A percentile compares a stretch with the other conserved stretches of the same genome.
Conservation (phyloP, 2,888 invertebrate species). For the Zootermopsis nevadensis region DNA sequence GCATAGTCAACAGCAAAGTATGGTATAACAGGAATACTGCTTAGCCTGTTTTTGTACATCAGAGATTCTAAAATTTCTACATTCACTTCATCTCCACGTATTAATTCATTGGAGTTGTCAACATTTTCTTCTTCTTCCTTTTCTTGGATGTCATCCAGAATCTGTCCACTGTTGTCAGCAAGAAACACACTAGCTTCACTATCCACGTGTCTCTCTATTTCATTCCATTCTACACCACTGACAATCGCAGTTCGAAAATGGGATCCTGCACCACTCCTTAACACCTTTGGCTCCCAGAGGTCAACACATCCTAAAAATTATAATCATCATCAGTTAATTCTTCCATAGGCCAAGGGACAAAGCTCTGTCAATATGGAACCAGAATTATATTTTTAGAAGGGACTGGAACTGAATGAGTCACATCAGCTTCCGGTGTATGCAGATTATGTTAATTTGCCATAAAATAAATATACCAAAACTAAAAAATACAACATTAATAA, state of each 20-base stretch:
- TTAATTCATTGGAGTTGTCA: not conserved
- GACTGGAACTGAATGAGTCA: no score
- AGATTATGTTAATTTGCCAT: no score
- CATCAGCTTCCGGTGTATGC: no score
- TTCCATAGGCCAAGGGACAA: no score
- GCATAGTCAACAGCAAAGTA: constrained; percentile 73
- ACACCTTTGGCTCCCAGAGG: constrained; percentile 89
- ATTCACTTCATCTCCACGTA: not conserved
- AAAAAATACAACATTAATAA: no score
- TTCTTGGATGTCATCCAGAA: not conserved
- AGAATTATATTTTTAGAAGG: no score
- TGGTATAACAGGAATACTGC: constrained; percentile 68
- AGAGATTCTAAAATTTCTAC: not conserved
- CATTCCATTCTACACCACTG: constrained; percentile 63
- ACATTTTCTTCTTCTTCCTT: not conserved
- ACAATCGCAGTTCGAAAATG: constrained; percentile 83
- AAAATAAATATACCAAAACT: no score
- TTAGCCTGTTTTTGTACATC: constrained; percentile 49
- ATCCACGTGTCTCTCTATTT: constrained; percentile 17
- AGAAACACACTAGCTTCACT: constrained; percentile 37
- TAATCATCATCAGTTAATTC: no score
- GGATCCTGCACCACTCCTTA: constrained; percentile 85
- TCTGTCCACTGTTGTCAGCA: constrained; percentile 45
- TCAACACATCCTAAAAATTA: constrained; percentile 81
- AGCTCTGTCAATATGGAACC: no score